Conservation (phyloP, 2,797 vertebrate species). For the Pygocentrus nattereri region DNA sequence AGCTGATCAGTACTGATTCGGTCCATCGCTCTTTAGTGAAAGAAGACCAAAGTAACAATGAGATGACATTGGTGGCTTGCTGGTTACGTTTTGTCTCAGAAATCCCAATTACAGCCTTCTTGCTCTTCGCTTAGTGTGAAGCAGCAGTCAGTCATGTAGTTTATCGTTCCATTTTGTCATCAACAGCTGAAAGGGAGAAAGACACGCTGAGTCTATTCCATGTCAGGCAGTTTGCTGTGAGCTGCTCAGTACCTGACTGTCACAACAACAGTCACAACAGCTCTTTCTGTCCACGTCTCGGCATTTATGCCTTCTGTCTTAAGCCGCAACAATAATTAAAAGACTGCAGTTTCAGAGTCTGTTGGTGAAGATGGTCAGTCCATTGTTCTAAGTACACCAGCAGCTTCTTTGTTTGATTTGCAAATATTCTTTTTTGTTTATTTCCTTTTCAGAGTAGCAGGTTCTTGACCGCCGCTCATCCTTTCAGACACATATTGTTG, state of each 20-base stretch:
- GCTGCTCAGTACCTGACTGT: constrained; percentile 14
- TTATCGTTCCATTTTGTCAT: constrained; percentile 2
- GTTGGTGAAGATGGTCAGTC: no score
- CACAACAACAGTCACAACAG: constrained; percentile 5
- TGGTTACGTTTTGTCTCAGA: constrained; percentile 12
- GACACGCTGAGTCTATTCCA: not conserved
- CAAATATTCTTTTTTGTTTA: no score
- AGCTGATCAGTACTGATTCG: constrained; percentile 1
- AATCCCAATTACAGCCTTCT: not conserved
- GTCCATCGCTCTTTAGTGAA: not conserved
- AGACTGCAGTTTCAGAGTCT: not conserved
- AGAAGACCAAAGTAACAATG: not conserved
- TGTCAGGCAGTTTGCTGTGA: not conserved
- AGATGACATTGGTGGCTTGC: not conserved
- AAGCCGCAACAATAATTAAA: not conserved
- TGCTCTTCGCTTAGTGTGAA: not conserved
- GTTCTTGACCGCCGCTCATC: no score
- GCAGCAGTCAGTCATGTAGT: constrained; percentile 8
- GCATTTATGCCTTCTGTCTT: not conserved
- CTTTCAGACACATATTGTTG: no score
- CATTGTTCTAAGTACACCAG: no score
- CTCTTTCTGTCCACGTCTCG: not conserved
- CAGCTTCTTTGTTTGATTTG: no score
- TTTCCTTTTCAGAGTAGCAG: no score
- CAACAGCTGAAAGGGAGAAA: not conserved